Percentiles rank a stretch among this genome's conserved stretches.
phyloP scores from a whole-genome alignment of 30 jellyfish, hydroid and myxozoan species.

The Mastigias papua region DNA sequence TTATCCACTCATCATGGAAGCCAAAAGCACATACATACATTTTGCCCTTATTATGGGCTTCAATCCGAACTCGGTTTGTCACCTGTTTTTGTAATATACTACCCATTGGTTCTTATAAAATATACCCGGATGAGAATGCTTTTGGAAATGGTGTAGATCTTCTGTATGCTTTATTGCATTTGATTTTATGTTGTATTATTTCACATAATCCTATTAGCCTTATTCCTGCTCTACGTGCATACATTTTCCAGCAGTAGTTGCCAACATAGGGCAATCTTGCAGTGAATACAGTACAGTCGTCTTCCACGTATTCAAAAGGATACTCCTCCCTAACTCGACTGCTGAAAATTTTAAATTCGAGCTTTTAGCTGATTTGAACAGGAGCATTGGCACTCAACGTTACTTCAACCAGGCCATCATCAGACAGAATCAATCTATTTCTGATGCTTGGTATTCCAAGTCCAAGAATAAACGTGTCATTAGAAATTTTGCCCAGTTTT shows the following conservation, averaged over 20 bases:
- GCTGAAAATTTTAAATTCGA: background rate
- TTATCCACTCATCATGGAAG: conserved; percentile 60
- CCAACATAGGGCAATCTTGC: conserved; percentile 74
- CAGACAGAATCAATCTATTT: conserved; percentile 42
- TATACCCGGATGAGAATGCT: conserved; percentile 62
- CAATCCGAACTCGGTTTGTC: conserved; percentile 26
- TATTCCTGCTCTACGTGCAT: conserved; percentile 30
- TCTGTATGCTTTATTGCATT: background rate
- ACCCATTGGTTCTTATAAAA: conserved; percentile 50
- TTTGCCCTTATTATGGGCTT: conserved; percentile 52
- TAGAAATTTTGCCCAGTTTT: conserved; percentile 70
- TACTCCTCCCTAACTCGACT: conserved; percentile 14
- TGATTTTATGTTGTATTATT: conserved; percentile 25
- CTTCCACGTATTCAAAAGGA: conserved; percentile 48
- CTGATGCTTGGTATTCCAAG: conserved; percentile 49
- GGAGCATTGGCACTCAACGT: conserved; percentile 16
- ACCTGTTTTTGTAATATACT: conserved; percentile 39
- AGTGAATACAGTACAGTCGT: conserved; percentile 21
- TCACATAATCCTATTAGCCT: conserved; percentile 26
- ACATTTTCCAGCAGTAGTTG: conserved; percentile 50
- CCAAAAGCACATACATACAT: conserved; percentile 66
- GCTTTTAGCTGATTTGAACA: conserved; percentile 16
- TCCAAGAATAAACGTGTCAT: conserved; percentile 51
- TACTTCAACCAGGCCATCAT: conserved; percentile 57
- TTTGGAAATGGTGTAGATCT: conserved; percentile 60